Conservation (phyloP, 2,113 vertebrate species). For the Misgurnus mizolepis region DNA sequence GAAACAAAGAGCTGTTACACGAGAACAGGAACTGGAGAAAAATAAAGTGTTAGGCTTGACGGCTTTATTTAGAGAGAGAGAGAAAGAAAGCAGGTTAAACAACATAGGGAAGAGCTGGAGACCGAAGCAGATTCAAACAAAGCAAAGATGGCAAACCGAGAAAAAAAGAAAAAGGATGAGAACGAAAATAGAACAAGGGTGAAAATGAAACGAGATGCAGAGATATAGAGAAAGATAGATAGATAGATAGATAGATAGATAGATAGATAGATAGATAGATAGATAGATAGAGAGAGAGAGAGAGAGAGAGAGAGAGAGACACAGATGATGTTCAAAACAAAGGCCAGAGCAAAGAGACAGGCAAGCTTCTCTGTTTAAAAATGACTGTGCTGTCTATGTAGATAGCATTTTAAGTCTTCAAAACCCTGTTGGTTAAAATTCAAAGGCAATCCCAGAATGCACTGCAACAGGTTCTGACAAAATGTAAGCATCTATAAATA, state of each 20-base stretch:
- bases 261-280: background rate
- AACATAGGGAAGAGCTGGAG: background rate
- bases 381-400: too few relatives aligned
- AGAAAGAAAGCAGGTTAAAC: background rate
- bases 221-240: background rate
- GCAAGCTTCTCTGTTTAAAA: background rate
- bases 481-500: too few relatives aligned
- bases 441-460: too few relatives aligned
- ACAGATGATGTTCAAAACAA: constrained; percentile 19
- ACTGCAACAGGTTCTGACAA: too few relatives aligned
- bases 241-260: background rate
- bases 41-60: constrained; percentile 36
- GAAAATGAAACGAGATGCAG: constrained; percentile 20
- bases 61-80: constrained; percentile 38
- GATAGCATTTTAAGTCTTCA: too few relatives aligned
- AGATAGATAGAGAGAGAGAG: constrained; percentile 2
- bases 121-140: constrained; percentile 1
- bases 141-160: constrained; percentile 9
- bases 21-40: constrained; percentile 34
- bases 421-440: too few relatives aligned
- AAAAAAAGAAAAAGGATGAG: constrained; percentile 11
- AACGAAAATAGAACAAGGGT: background rate
- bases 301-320: constrained; percentile 12
- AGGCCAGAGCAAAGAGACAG: constrained; percentile 45
- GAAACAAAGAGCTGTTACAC: constrained; percentile 27